phyloP scores from a whole-genome alignment of 2,888 invertebrate species.

The Tenthredo notha region DNA sequence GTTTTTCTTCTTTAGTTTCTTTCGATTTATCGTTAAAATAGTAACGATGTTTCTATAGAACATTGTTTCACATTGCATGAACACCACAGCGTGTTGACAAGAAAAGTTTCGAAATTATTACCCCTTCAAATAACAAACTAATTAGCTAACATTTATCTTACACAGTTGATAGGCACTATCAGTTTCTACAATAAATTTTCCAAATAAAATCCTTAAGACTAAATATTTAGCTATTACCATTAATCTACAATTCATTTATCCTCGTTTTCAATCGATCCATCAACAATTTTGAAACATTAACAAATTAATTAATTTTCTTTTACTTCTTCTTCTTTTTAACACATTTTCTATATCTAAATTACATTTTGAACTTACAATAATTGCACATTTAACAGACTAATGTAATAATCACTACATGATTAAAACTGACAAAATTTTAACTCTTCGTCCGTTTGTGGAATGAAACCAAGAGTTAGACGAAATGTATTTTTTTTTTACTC shows the following conservation, averaged over 20 bases:
- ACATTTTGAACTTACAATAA: neutral
- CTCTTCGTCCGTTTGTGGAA: neutral
- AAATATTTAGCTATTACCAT: neutral
- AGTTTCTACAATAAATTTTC: slow-evolving; percentile 9
- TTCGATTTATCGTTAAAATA: neutral
- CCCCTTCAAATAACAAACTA: neutral
- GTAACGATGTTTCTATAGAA: neutral
- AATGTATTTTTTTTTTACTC: neutral
- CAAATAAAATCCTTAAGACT: neutral
- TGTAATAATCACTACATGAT: neutral
- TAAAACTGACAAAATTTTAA: neutral
- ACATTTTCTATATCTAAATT: neutral
- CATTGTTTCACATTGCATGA: slow-evolving; percentile 1
- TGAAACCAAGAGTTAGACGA: neutral
- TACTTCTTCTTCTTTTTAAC: neutral
- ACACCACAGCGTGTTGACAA: slow-evolving; percentile 9
- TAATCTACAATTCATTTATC: slow-evolving; percentile 1
- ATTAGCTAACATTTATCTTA: neutral
- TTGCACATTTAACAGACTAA: neutral
- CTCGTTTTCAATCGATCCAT: slow-evolving; percentile 1
- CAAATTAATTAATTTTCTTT: neutral
- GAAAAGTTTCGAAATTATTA: neutral
- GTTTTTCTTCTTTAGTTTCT: neutral
- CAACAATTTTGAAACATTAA: neutral
- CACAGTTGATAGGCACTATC: slow-evolving; percentile 24